Conservation (phyloP, 1,140 invertebrate genomes). For the Megathymus violae region DNA sequence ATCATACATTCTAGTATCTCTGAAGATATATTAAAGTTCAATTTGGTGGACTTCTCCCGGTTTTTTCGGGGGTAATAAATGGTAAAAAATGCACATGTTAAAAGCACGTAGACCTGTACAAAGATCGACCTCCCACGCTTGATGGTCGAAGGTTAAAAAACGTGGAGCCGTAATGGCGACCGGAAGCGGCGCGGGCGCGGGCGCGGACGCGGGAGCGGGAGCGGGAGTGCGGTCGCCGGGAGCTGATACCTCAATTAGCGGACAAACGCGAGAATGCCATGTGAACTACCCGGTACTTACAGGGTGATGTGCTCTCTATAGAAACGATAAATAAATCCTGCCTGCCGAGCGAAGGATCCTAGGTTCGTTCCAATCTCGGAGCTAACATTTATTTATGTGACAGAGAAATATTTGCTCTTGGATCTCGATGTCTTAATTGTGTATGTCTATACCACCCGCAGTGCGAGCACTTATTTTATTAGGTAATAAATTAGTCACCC, state of each 20-base stretch:
- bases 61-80: constrained; percentile 23
- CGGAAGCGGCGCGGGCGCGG: constrained; percentile 71
- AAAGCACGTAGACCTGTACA: constrained; percentile 23
- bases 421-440: no score
- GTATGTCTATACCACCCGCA: no score
- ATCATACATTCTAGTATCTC: neutral
- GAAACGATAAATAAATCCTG: no score
- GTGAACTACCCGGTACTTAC: constrained; percentile 61
- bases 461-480: no score
- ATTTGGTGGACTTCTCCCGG: neutral
- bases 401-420: no score
- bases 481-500: no score
- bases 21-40: neutral
- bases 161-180: no score
- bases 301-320: no score
- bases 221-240: constrained; percentile 63
- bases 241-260: constrained; percentile 68
- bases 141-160: constrained; percentile 39
- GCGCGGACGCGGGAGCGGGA: no score
- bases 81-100: constrained; percentile 33
- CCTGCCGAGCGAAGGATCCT: no score
- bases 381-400: no score
- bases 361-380: no score
- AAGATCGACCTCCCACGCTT: constrained; percentile 50
- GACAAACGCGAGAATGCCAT: constrained; percentile 63